Conservation (phyloP, 2,113 vertebrate species). For the Salvelinus namaycush region DNA sequence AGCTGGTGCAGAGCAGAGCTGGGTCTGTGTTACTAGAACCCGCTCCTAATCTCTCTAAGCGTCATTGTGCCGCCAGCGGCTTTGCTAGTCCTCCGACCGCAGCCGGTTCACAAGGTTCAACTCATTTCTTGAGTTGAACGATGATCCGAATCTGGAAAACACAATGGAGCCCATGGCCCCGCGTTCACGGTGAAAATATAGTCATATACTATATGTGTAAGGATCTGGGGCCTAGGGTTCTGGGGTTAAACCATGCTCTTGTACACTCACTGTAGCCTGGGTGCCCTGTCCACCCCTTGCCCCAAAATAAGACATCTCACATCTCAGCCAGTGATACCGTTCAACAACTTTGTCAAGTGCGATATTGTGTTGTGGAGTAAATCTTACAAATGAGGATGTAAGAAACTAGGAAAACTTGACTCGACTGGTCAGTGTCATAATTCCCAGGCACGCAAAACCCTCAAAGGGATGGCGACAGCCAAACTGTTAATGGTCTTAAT, state of each 20-base stretch:
- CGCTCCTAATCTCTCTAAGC: slow-evolving; percentile 28
- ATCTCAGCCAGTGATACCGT: background rate
- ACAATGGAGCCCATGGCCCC: background rate
- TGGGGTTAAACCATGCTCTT: too few relatives aligned
- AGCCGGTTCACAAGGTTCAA: slow-evolving; percentile 27
- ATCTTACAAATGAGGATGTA: background rate
- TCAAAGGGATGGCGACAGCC: background rate
- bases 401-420: background rate
- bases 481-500: background rate
- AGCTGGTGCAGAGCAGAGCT: too few relatives aligned
- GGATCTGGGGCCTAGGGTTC: too few relatives aligned
- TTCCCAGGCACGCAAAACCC: background rate
- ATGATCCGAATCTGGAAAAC: slow-evolving; percentile 17
- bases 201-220: background rate
- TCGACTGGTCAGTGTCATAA: background rate
- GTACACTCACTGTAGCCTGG: too few relatives aligned
- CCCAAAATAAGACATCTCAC: too few relatives aligned
- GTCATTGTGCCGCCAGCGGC: slow-evolving; percentile 14
- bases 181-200: background rate
- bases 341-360: background rate
- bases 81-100: slow-evolving; percentile 15
- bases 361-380: background rate
- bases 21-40: background rate
- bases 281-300: too few relatives aligned
- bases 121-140: slow-evolving; percentile 26